Conservation (phyloP, 64 coral and sea anemone genomes). For the Montipora efflorescens region DNA sequence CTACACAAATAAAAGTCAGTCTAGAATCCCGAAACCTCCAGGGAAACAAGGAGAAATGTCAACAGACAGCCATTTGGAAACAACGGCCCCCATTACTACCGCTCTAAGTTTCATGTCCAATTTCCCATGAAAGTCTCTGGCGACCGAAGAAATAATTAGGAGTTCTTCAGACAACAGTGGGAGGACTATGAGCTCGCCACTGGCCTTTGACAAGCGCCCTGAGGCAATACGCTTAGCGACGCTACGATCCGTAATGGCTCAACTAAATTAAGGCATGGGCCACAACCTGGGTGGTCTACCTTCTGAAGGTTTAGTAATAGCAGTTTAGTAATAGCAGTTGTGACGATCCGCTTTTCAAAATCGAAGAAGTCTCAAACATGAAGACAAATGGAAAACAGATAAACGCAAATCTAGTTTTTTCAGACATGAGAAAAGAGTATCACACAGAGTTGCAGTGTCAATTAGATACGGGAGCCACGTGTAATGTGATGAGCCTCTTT, state of each 20-base stretch:
- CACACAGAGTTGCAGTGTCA: conserved; percentile 23
- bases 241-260: not conserved
- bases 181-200: conserved; percentile 40
- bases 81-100: conserved; percentile 4
- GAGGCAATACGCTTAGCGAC: conserved; percentile 17
- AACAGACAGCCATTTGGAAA: conserved; percentile 2
- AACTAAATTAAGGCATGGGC: too few species aligned
- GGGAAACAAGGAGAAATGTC: conserved; percentile 10
- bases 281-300: too few species aligned
- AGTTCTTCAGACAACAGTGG: conserved; percentile 57
- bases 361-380: conserved; percentile 56
- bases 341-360: conserved; percentile 41
- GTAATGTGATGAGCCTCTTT: conserved; percentile 46
- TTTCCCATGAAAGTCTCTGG: conserved; percentile 9
- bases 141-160: conserved; percentile 24
- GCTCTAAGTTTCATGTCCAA: not conserved
- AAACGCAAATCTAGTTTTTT: conserved; percentile 39
- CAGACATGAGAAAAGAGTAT: not conserved
- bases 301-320: too few species aligned
- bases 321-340: too few species aligned
- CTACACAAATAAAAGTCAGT: not conserved
- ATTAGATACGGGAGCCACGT: not conserved
- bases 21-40: not conserved
- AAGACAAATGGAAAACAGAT: conserved; percentile 56
- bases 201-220: not conserved